phyloP scores from a whole-genome alignment of 2,888 invertebrate species.

The Julus scanicus region DNA sequence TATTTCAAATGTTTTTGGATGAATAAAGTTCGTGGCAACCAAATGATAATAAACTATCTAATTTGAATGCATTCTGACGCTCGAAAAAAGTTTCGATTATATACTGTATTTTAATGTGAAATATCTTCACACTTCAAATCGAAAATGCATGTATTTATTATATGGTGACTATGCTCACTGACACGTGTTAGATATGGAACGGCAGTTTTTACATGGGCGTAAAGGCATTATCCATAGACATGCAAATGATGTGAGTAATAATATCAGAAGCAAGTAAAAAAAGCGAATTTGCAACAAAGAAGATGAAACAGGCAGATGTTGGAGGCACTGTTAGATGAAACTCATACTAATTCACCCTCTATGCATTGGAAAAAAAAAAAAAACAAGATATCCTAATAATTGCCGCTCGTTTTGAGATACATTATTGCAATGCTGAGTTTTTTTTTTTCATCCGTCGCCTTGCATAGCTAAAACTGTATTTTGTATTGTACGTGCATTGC shows the following conservation, averaged over 20 bases:
- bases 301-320: conserved; percentile 9
- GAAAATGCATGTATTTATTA: conserved; percentile 8
- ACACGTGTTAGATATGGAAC: neutral
- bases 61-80: no score
- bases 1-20: no score
- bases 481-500: neutral
- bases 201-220: neutral
- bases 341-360: neutral
- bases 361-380: neutral
- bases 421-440: neutral
- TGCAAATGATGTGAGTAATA: conserved; percentile 31
- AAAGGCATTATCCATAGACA: conserved; percentile 16
- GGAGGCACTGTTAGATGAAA: conserved; percentile 23
- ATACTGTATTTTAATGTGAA: neutral
- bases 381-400: conserved; percentile 18
- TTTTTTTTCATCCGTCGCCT: neutral
- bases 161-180: neutral
- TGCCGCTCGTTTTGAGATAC: conserved; percentile 28
- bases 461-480: neutral
- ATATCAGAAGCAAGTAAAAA: neutral
- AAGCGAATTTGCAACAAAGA: conserved; percentile 31
- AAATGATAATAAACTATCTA: no score
- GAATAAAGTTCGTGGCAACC: no score
- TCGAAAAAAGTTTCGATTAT: no score
- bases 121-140: neutral